Base-by-base conservation (phyloP, 2,113 vertebrate species). In the Myotis yumanensis region DNA sequence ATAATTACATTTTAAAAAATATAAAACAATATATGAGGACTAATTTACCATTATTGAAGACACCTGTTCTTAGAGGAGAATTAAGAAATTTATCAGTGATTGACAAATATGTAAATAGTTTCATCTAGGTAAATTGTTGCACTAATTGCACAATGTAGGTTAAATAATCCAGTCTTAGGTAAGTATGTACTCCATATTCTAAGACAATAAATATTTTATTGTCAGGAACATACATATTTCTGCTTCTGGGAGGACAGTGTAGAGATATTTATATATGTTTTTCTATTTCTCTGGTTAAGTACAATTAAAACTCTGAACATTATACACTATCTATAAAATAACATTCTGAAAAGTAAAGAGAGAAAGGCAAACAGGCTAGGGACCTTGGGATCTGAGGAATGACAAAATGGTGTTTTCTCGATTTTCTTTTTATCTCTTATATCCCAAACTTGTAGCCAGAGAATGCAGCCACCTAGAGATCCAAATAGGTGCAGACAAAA, bases 151-250 rank as follows among this genome's bases (percentile, higher is more conserved):
- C 11, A 68, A 54, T 22, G 12, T 30, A 54, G 1, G 9, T 11
- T 48, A 68, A 76, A 43, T 66, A 92, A 28, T 1, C 3, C 14
- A 75, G 3, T 59, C 75, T 87, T 68, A 95, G 59, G 11, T 82
- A 52, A 52, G 30, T 76, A 68, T 75, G 3, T 32, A 51, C 3
- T 11, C 2, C 40, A 57, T 59, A 5, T 83, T 43, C 37, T 68
- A 95, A 86, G n/a, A 88, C 92, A 83, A 52, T 28, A 25, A 59
- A 51, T 17, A 89, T 77, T 79, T 64, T 75, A 35, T 72, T 57
- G 4, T 18, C 14, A 52, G n/a, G 8, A 7, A 16, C 10, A 73
- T n/a, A 43, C 20, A 72, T 69, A 43, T 72, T 68, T 69, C 23
- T 87, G 52, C 52, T 76, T 88, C 51, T 81, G 35, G 10, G 86